Base-by-base conservation (phyloP, 2,113 vertebrate genomes). In the Dromaius novaehollandiae region DNA sequence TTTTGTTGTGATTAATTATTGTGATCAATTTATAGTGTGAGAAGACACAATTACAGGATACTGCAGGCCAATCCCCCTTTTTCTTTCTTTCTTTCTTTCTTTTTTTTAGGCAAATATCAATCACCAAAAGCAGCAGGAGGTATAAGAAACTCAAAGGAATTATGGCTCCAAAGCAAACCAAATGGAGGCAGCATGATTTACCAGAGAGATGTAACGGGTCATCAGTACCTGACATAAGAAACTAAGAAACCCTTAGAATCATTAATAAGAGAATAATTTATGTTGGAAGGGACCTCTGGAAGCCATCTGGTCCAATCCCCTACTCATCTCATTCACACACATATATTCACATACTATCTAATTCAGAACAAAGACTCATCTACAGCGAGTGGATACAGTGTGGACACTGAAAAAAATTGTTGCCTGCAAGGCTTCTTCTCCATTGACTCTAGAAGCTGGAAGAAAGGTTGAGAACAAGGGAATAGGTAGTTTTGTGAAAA, bases 211-310 rank as follows among this genome's bases (percentile, higher is more conserved):
- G 11, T 26, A 65, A 60, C 0, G 4, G 26, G 36, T 84, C 36
- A 78, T 17, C 60, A 66, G 34, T 63, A 84, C 3, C 28, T 26
- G 25, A 89, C 9, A 46, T 40, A 65, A 48, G 19, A 55, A 44
- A 68, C 10, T 4, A 32, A 42, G 84, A 25, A 3, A 1, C 0
- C 2, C 14, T 24, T 11, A 38, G 17, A 80, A 44, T 14, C 11
- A 4, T 73, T 86, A 68, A 11, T 88, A n/a, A 73, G 51, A 48
- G 21, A 44, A 61, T 88, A 71, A 85, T 64, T 80, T 48, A 19
- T 19, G 46, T 48, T 48, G 46, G 46, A 48, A 48, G 46, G 46
- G 46, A 77, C 9, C 13, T 83, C 25, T 74, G 63, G 22, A 8
- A 3, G 2, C 64, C 32, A 79, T 13, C 24, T 32, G 12, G 56